Conservation (phyloP, 2,888 invertebrate genomes). For the Ditula angustiorana region DNA sequence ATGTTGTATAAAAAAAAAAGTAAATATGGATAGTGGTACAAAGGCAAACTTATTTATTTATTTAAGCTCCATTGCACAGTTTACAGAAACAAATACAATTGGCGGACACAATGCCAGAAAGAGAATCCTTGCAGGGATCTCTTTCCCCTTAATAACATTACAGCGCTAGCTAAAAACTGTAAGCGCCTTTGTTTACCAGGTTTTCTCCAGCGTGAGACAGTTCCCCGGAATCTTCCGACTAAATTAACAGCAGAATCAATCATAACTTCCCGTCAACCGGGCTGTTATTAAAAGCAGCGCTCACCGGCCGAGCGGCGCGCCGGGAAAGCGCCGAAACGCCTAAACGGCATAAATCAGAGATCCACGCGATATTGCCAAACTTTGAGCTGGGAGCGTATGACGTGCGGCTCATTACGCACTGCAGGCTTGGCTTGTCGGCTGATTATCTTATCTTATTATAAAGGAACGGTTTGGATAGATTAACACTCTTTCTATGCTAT, state of each 20-base stretch:
- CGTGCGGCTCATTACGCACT: conserved; percentile 17
- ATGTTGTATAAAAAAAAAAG: too few species aligned
- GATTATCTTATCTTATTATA: neutral
- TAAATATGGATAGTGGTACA: too few species aligned
- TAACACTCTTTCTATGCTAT: too few species aligned
- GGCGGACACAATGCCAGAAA: too few species aligned
- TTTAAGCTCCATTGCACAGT: too few species aligned
- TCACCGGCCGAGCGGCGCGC: conserved; percentile 11
- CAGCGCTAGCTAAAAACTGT: neutral
- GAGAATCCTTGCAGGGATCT: too few species aligned
- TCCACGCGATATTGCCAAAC: conserved; percentile 34
- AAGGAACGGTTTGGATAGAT: too few species aligned
- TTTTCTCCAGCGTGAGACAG: neutral
- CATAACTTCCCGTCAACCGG: conserved; percentile 26
- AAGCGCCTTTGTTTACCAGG: neutral
- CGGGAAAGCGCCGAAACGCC: conserved; percentile 10
- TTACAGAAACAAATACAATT: too few species aligned
- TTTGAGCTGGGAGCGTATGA: conserved; percentile 12
- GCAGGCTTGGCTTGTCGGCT: neutral
- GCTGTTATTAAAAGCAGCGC: conserved; percentile 28
- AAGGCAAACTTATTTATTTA: too few species aligned
- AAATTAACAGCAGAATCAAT: conserved; percentile 32
- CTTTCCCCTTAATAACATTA: too few species aligned
- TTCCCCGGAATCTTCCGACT: neutral
- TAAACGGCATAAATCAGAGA: conserved; percentile 31